Evolutionary conservation across 2,888 invertebrate species (phyloP).

Genomic region (Synergus gifuensis): DNA sequence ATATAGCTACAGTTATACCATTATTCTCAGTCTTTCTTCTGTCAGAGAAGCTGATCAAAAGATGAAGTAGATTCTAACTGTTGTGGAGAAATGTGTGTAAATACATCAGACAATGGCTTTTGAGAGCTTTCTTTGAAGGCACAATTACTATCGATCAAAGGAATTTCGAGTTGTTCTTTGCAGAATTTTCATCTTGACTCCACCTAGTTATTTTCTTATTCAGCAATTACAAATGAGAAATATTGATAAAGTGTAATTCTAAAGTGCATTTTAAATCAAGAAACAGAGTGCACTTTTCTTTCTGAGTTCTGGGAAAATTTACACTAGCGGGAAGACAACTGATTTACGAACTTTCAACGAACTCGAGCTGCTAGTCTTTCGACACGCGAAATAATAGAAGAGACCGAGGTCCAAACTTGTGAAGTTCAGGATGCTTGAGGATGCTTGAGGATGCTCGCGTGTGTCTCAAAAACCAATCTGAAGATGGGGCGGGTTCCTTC

Average conservation of each 20-base stretch:
- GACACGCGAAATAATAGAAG: slow-evolving; percentile 31
- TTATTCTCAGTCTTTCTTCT: neutral
- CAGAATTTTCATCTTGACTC: neutral
- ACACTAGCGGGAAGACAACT: slow-evolving; percentile 2
- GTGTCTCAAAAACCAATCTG: slow-evolving; percentile 32
- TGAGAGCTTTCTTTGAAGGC: neutral
- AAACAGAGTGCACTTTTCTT: slow-evolving; percentile 19
- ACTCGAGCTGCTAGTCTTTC: slow-evolving; percentile 20
- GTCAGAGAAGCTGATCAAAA: neutral
- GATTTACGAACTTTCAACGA: slow-evolving; percentile 22
- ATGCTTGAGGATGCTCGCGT: neutral
- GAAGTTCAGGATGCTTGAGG: neutral
- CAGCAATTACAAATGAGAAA: neutral
- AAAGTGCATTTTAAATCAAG: neutral
- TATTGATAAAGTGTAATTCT: neutral
- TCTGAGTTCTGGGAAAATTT: neutral
- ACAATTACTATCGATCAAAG: neutral
- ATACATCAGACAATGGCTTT: neutral
- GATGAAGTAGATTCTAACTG: neutral
- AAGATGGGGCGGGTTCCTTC: neutral
- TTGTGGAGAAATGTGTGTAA: neutral
- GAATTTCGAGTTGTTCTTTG: neutral
- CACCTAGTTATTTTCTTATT: neutral
- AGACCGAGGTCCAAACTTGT: slow-evolving; percentile 7
- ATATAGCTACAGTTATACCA: neutral